A percentile compares a stretch with the other conserved stretches of the same genome.
phyloP scores from a whole-genome alignment of 2,113 vertebrate species.

The Galeopterus variegatus region DNA sequence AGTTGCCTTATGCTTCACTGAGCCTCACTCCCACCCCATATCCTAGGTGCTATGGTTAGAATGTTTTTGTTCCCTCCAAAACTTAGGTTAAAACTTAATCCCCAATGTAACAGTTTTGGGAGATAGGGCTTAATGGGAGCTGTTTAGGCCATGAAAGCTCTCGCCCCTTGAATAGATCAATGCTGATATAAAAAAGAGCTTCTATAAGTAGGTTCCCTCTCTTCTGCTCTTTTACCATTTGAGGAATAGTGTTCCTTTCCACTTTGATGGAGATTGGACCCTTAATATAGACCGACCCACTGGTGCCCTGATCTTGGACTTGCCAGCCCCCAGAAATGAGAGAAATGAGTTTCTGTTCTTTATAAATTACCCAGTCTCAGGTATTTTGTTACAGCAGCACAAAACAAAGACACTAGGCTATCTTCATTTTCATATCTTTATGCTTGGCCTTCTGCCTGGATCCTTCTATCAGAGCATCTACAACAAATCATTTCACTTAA shows the following conservation, averaged over 20 bases:
- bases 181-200: not conserved
- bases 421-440: not conserved
- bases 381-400: not conserved
- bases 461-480: not conserved
- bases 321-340: not conserved
- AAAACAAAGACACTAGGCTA: not conserved
- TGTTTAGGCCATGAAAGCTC: not conserved
- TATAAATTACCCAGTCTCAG: not conserved
- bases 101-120: not conserved
- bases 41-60: not conserved
- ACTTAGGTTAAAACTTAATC: not conserved
- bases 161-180: not conserved
- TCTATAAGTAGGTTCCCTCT: not conserved
- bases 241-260: fast-evolving
- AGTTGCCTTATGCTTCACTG: not conserved
- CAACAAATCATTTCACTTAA: not conserved
- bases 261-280: not conserved
- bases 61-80: not conserved
- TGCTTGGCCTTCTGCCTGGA: not conserved
- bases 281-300: not conserved
- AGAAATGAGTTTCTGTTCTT: not conserved
- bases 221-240: not conserved
- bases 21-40: not conserved
- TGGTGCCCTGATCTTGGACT: not conserved
- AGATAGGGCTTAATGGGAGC: not conserved